phyloP scores from a whole-genome alignment of 2,888 invertebrate genomes.

The Ochlodes sylvanus region DNA sequence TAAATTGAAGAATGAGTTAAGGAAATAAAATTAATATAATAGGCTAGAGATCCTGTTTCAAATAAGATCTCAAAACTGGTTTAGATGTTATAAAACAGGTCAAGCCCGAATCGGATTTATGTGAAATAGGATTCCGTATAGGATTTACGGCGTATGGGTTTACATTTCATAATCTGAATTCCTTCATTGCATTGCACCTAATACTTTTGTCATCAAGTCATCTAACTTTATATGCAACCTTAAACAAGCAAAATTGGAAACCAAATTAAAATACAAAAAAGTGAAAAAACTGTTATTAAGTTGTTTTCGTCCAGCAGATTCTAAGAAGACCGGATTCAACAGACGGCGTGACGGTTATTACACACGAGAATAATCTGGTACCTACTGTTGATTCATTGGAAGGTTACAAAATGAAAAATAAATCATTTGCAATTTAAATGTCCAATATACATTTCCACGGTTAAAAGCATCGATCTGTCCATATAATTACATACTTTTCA shows the following conservation, averaged over 20 bases:
- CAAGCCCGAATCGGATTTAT: not conserved
- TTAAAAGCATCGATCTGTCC: no score
- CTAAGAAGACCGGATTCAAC: not conserved
- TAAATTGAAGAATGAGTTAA: not conserved
- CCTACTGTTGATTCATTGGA: not conserved
- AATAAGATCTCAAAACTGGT: slow-evolving; percentile 1
- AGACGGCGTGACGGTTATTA: not conserved
- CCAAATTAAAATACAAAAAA: not conserved
- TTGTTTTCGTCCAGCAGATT: not conserved
- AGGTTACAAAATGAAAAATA: not conserved
- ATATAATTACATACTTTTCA: no score
- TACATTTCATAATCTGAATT: no score
- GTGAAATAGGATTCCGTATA: not conserved
- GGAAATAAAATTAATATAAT: slow-evolving; percentile 2
- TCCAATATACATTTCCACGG: no score
- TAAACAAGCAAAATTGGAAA: not conserved
- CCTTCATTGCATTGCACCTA: no score
- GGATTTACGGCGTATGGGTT: not conserved
- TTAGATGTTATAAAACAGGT: not conserved
- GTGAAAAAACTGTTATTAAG: not conserved
- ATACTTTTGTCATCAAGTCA: no score
- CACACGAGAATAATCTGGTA: not conserved
- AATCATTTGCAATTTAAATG: no score
- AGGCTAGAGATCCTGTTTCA: not conserved
- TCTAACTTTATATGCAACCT: no score